These are phyloP conservation scores for Drosophila tani DNA, from an alignment of 1,140 invertebrate species.

Conservation along the genomic window DNA sequence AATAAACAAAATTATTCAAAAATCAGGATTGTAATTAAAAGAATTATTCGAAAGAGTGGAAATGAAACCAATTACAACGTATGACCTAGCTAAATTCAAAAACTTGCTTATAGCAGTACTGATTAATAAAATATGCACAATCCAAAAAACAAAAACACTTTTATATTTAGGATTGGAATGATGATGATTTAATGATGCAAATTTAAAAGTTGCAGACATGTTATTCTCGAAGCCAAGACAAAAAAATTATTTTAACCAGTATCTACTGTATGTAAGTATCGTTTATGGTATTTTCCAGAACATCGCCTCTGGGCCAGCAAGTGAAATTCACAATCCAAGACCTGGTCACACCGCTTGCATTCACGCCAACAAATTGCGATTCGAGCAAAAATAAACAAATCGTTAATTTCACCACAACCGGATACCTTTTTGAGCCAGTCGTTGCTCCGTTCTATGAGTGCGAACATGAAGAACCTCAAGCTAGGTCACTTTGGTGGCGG, in stretches of 20 bases:
- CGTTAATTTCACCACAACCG: slow-evolving; percentile 1
- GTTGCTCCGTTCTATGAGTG: slow-evolving; percentile 48
- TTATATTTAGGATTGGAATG: no score
- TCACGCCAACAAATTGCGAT: slow-evolving; percentile 30
- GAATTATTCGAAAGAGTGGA: neutral
- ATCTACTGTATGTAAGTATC: neutral
- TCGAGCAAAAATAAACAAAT: slow-evolving; percentile 30
- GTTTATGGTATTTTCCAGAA: neutral
- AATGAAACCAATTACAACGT: no score
- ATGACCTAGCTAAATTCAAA: no score
- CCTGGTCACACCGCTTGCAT: slow-evolving; percentile 10
- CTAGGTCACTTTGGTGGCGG: slow-evolving; percentile 63
- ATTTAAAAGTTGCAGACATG: no score
- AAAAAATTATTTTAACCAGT: neutral
- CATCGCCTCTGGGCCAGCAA: no score
- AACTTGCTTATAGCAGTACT: no score
- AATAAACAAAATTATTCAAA: neutral
- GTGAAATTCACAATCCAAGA: neutral
- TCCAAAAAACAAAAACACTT: no score
- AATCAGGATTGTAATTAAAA: neutral
- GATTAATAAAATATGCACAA: no score
- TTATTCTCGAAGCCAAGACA: neutral
- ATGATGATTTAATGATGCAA: no score
- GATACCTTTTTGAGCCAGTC: slow-evolving; percentile 10
- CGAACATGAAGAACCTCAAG: slow-evolving; percentile 68